A percentile compares a stretch with the other conserved stretches of the same genome.
phyloP scores from a whole-genome alignment of 2,888 invertebrate species.

The Notodonta ziczac region DNA sequence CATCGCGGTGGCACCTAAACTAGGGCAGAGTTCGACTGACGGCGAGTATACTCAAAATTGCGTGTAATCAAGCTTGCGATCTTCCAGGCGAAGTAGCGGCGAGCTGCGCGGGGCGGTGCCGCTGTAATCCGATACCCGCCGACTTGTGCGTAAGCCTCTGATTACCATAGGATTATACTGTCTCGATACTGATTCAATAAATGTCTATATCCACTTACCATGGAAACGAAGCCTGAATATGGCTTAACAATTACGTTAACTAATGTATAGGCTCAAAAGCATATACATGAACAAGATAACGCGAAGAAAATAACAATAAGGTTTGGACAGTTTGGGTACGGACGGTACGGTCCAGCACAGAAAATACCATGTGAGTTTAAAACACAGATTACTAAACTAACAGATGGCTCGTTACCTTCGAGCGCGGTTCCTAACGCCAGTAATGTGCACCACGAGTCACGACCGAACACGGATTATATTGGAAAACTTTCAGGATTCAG shows the following conservation, averaged over 20 bases:
- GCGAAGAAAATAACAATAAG: too few species aligned
- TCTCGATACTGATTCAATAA: neutral
- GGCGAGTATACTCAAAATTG: neutral
- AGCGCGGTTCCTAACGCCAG: neutral
- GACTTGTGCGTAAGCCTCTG: neutral
- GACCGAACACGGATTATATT: neutral
- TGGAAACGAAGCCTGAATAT: neutral
- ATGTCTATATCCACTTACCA: neutral
- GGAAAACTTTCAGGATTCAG: neutral
- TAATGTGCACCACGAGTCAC: neutral
- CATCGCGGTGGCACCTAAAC: too few species aligned
- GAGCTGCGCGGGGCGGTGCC: neutral
- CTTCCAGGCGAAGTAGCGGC: neutral
- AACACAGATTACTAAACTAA: too few species aligned
- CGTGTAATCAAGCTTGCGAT: neutral
- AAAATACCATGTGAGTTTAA: too few species aligned
- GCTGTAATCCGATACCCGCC: neutral
- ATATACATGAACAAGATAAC: too few species aligned
- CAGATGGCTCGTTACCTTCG: too few species aligned
- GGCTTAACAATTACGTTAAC: too few species aligned
- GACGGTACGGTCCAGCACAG: too few species aligned
- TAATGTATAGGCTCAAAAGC: too few species aligned
- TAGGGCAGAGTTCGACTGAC: too few species aligned
- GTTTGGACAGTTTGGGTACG: too few species aligned
- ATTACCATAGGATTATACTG: slow-evolving; percentile 2